A percentile compares a stretch with the other conserved stretches of the same genome.
These are phyloP conservation scores for Pelmatolapia mariae DNA, from an alignment of 2,113 vertebrate species.

Conservation along the genomic window DNA sequence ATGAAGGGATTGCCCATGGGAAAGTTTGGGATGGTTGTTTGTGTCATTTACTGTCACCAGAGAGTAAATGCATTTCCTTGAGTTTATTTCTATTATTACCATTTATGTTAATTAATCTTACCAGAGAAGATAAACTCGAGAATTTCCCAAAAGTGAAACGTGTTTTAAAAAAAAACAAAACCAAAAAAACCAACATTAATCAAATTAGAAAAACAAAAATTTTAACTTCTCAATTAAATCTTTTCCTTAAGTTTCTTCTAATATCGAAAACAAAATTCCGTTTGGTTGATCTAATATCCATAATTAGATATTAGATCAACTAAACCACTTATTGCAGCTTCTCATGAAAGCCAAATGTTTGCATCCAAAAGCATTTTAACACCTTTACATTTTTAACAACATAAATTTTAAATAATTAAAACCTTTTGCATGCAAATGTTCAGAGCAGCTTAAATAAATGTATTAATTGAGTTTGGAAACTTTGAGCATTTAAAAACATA, in stretches of 20 bases:
- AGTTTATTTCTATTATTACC: neutral
- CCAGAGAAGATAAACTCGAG: neutral
- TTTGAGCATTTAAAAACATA: neutral
- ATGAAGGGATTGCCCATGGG: slow-evolving; percentile 30
- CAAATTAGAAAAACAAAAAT: neutral
- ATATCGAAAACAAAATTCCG: accelerated
- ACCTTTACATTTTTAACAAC: neutral
- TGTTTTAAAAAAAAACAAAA: neutral
- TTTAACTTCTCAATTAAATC: neutral
- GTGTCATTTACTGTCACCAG: slow-evolving; percentile 22
- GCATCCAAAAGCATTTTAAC: neutral
- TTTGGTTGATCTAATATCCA: neutral
- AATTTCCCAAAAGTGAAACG: neutral
- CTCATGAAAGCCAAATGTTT: neutral
- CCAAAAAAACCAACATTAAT: accelerated
- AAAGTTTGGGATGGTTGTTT: slow-evolving; percentile 8
- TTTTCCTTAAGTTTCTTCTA: neutral
- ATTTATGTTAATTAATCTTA: neutral
- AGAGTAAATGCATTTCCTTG: neutral
- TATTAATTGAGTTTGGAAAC: neutral
- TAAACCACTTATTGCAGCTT: neutral
- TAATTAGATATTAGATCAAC: neutral
- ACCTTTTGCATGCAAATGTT: neutral
- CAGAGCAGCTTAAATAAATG: neutral
- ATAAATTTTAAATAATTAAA: neutral